A percentile compares a stretch with the other conserved stretches of the same genome.
Evolutionary conservation across 2,113 vertebrate genomes (phyloP).

Genomic region (Chaenogobius annularis): DNA sequence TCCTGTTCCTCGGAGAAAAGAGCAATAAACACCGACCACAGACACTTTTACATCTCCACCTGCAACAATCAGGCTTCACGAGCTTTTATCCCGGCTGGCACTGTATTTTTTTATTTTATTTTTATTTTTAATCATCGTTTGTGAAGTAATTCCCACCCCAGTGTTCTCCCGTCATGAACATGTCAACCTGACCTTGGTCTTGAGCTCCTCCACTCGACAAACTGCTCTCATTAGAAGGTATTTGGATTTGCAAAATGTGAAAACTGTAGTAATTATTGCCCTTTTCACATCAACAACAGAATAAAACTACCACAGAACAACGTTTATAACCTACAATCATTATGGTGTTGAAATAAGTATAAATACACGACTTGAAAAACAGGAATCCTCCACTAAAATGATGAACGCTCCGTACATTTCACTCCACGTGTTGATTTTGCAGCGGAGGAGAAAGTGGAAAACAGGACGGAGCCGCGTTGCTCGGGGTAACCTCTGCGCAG

Average conservation of each 20-base stretch:
- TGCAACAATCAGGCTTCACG: conserved; percentile 44
- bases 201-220: neutral
- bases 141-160: neutral
- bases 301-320: neutral
- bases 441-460: conserved; percentile 27
- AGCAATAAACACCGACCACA: conserved; percentile 72
- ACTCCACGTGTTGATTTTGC: neutral
- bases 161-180: neutral
- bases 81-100: too few species aligned
- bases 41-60: conserved; percentile 42
- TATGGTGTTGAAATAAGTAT: too few species aligned
- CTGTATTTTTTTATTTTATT: neutral
- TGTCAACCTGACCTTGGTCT: neutral
- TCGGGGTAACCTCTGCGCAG: conserved; percentile 59
- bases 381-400: too few species aligned
- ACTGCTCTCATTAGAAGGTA: neutral
- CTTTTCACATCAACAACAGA: neutral
- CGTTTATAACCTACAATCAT: too few species aligned
- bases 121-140: neutral
- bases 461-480: conserved; percentile 53
- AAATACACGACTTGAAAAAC: too few species aligned
- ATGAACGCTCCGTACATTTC: too few species aligned
- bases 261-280: neutral
- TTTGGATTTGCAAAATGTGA: neutral
- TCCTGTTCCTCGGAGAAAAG: conserved; percentile 67